Evolutionary conservation across 1,140 invertebrate species (phyloP).

Genomic region (Palaemon carinicauda): DNA sequence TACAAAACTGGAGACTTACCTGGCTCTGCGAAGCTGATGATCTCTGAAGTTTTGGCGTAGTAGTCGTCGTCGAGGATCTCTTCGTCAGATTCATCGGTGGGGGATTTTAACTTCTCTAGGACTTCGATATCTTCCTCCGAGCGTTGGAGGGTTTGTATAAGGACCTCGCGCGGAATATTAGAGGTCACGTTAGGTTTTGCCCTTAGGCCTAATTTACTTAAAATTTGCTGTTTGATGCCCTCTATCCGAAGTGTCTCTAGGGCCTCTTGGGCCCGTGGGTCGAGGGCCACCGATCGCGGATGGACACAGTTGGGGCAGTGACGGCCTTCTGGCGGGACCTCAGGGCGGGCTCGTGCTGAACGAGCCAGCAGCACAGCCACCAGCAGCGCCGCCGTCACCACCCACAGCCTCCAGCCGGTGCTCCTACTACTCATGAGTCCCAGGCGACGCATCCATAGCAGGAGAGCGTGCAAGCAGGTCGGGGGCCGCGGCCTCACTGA

Average conservation of each 20-base stretch:
- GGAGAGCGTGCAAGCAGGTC: conserved; percentile 39
- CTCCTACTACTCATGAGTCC: conserved; percentile 53
- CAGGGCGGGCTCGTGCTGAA: conserved; percentile 30
- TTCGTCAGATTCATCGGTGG: conserved; percentile 62
- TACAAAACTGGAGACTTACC: conserved; percentile 69
- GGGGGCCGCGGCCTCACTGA: conserved; percentile 53
- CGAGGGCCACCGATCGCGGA: conserved; percentile 47
- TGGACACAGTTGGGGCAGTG: conserved; percentile 58
- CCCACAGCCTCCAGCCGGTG: conserved; percentile 48
- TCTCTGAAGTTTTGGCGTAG: conserved; percentile 80
- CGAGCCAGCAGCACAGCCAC: conserved; percentile 12
- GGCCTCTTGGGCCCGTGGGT: not conserved
- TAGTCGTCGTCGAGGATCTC: conserved; percentile 71
- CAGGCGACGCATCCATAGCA: conserved; percentile 51
- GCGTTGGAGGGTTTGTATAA: conserved; percentile 75
- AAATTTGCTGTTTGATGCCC: conserved; percentile 79
- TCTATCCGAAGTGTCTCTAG: conserved; percentile 74
- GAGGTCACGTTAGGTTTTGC: conserved; percentile 76
- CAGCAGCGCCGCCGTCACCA: conserved; percentile 47
- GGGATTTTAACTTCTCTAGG: conserved; percentile 42
- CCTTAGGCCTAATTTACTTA: conserved; percentile 76
- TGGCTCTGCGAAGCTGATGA: conserved; percentile 82
- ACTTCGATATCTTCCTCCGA: conserved; percentile 68
- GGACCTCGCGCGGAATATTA: conserved; percentile 72
- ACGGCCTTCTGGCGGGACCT: conserved; percentile 30